Evolutionary conservation across 2,113 vertebrate genomes (phyloP).

Genomic region (Asarcornis scutulata): DNA sequence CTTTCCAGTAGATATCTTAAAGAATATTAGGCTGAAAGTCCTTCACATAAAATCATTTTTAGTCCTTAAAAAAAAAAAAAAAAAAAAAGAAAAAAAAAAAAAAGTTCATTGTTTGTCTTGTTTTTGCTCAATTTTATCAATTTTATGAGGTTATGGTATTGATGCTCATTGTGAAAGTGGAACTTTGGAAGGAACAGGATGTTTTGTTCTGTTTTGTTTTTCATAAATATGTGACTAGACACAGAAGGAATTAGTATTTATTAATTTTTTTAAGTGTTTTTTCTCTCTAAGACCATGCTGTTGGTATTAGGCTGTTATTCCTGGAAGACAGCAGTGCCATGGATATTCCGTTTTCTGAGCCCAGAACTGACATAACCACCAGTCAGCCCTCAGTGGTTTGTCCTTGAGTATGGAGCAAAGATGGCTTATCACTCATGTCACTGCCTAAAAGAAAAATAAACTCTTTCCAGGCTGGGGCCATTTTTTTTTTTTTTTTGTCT

Average conservation of each 20-base stretch:
- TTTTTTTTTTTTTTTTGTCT: not conserved
- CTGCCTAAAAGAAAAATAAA: not conserved
- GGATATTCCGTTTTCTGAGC: not conserved
- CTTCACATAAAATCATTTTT: accelerated
- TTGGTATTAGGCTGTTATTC: not conserved
- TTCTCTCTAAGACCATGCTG: accelerated
- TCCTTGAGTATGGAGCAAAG: not conserved
- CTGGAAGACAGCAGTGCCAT: not conserved
- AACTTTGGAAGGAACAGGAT: not conserved
- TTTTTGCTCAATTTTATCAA: not conserved
- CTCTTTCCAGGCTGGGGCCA: accelerated
- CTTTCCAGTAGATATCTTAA: not conserved
- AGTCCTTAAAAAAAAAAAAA: not conserved
- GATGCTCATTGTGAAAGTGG: not conserved
- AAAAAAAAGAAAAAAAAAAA: too few species aligned
- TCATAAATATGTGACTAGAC: not conserved
- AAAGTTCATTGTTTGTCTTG: not conserved
- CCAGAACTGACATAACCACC: not conserved
- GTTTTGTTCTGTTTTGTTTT: not conserved
- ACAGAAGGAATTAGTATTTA: not conserved
- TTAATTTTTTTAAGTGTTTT: not conserved
- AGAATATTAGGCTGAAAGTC: not conserved
- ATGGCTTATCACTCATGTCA: not conserved
- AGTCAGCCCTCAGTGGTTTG: not conserved
- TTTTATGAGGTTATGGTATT: not conserved